Base-by-base conservation (phyloP, 2,888 invertebrate genomes). In the Conistra vaccinii region DNA sequence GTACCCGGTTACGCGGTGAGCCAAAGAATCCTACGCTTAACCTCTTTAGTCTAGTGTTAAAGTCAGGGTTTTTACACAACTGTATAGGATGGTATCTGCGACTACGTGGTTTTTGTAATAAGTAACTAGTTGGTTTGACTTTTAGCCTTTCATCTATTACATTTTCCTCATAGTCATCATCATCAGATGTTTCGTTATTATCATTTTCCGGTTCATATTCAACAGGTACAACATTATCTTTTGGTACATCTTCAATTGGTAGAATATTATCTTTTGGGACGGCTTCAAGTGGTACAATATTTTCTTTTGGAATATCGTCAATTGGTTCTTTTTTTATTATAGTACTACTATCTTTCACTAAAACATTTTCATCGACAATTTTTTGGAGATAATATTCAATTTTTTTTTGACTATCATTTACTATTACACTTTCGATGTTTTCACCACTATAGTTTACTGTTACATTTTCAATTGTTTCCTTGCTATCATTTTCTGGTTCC, bases 41-140 rank as follows among this genome's bases (percentile, higher is more conserved):
- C 70, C 95, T 89, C 86, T 94, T 95, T 14, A 96, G 85, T 48
- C 94, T 89, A 7, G 94, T 95, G 79, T 96, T 96, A 69, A 96
- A 96, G 85, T 96, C 96, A 1, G 96, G 96, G 88, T 96, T 96
- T 87, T 95, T 96, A 76, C 95, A 95, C 7, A 96, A 71, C 53
- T 93, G 90, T 86, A 95, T 93, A 0, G 94, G 93, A 82, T 94
- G 92, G 66, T 96, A 96, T 3, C 74, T 88, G n/a, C 92, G 91
- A 70, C 89, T 88, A 80, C 87, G 90, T 2, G 95, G 96, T 88
- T 96, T 96, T 85, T 92, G 90, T 48, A 95, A 88, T 65, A 95
- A 84, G 76, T 89, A 89, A 87, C 93, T 95, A 0, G 92, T 88
- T 39, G 83, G 53, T 84, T 93, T 93, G 2, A 96, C 88, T 85